Evolutionary conservation across 2,113 vertebrate species (phyloP).

Genomic region (Hyaena hyaena): DNA sequence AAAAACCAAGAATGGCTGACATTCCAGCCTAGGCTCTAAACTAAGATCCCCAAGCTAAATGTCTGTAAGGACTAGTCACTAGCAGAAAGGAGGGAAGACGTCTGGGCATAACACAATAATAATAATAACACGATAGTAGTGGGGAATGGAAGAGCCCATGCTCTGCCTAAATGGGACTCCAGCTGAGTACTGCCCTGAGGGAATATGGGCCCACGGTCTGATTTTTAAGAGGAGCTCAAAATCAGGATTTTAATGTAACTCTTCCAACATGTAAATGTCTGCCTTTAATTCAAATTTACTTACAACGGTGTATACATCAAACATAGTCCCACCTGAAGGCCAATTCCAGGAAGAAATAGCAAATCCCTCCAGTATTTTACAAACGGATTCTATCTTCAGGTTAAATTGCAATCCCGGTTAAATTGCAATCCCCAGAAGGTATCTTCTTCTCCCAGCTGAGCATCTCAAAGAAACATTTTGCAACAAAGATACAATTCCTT

Average conservation of each 20-base stretch:
- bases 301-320: background rate
- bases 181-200: background rate
- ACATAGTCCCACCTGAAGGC: background rate
- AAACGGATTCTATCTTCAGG: background rate
- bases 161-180: background rate
- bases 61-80: background rate
- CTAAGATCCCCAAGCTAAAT: background rate
- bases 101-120: too few species aligned
- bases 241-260: background rate
- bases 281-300: constrained; percentile 4
- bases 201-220: background rate
- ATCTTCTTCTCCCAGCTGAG: background rate
- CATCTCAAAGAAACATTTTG: background rate
- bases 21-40: background rate
- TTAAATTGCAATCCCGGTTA: background rate
- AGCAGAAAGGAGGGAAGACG: background rate
- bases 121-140: too few species aligned
- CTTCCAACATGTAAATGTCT: background rate
- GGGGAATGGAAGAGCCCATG: background rate
- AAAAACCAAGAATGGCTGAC: background rate
- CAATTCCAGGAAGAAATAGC: background rate
- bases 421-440: background rate
- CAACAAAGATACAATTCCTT: background rate
- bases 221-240: background rate
- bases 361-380: background rate